Percentiles rank a stretch among this genome's conserved stretches.
Evolutionary conservation across 53 echinoderm and acorn worm genomes (phyloP).

Genomic region (Arbacia lixula): DNA sequence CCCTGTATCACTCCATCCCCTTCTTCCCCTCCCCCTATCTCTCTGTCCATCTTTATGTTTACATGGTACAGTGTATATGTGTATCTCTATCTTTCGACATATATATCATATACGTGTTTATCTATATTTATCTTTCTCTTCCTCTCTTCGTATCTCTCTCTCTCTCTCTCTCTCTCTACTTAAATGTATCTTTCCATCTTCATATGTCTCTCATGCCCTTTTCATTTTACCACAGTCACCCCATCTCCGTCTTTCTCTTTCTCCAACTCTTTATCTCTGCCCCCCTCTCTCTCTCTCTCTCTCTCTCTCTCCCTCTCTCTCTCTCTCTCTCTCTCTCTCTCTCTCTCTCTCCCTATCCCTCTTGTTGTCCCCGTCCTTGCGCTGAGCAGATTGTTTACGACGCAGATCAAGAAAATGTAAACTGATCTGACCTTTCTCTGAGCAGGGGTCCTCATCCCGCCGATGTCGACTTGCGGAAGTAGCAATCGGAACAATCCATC

Average conservation of each 20-base stretch:
- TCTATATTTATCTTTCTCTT: not conserved
- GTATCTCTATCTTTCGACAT: too few species aligned
- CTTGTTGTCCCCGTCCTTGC: not conserved
- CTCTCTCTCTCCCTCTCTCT: not conserved
- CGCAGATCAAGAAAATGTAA: conserved; percentile 26
- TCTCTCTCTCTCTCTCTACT: not conserved
- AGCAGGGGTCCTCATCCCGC: conserved; percentile 14
- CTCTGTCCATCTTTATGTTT: too few species aligned
- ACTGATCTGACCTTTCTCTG: conserved; percentile 33
- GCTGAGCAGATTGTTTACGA: conserved; percentile 28
- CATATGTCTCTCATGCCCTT: not conserved
- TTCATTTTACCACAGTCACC: not conserved
- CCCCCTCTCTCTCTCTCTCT: not conserved
- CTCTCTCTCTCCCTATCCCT: not conserved
- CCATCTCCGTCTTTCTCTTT: not conserved
- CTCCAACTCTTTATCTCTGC: not conserved
- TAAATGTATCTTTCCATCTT: not conserved
- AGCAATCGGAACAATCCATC: too few species aligned
- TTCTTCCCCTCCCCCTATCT: too few species aligned
- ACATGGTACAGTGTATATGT: too few species aligned
- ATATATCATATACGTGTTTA: not conserved
- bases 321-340: not conserved
- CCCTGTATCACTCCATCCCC: too few species aligned
- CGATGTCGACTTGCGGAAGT: too few species aligned
- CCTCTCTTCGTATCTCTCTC: not conserved